Evolutionary conservation across 2,888 invertebrate genomes (phyloP), one percentile per base, ranked within the genome.

Genomic region (Hemithea aestivaria): DNA sequence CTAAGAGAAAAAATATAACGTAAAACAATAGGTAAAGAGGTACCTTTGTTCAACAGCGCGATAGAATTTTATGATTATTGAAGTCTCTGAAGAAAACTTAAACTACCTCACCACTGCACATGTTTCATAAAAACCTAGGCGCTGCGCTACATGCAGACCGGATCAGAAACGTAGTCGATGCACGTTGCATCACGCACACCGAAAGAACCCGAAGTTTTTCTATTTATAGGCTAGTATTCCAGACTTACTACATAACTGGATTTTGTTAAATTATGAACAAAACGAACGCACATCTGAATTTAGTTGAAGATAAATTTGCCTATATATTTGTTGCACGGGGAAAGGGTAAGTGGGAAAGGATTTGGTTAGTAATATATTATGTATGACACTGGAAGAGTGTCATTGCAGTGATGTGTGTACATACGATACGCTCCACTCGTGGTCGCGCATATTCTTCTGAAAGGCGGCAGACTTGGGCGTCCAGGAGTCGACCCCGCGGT

Each of bases 401-500:
- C 16, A 16, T 4, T 16, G 3, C 3, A 16, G 31, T 36, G 24
- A 27, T 38, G 47, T 21, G 45, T 56, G 73, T 87, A 88, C 88
- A 78, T 88, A 88, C 88, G 88, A 87, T 70, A 87, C 84, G 73
- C 88, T 88, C 87, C 88, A 88, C 72, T 88, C 88, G 78, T 88
- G 88, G 52, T 88, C 87, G 46, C 83, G 84, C 83, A 88, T 87
- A 58, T 80, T 87, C 77, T 85, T 87, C 79, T 85, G 87, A 74
- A 88, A 88, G 46, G 84, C 79, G 60, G 81, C 79, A 10, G 88
- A 94, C 85, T 93, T 93, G 69, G 93, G 92, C 67, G 92, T 92
- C 93, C 93, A 93, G 62, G 92, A 91, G 58, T 85, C 87, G 70
- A 92, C 90, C 42, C 92, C 91, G 59, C 92, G 89, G 78, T 93